Percentiles rank a stretch among this genome's conserved stretches.
Conservation (phyloP, 2,113 vertebrate species). For the Donacobius atricapilla region DNA sequence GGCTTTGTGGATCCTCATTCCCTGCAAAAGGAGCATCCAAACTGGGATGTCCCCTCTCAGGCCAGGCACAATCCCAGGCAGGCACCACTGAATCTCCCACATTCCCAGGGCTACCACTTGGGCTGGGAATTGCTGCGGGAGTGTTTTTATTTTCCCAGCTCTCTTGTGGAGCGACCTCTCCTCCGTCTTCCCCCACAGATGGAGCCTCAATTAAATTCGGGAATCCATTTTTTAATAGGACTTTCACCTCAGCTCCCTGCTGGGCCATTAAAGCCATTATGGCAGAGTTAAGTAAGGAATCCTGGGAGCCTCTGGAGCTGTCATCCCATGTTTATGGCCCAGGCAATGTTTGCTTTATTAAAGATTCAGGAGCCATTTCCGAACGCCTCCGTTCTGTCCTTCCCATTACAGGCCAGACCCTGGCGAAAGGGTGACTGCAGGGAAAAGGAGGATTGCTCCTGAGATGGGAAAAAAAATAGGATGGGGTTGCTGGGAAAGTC, state of each 20-base stretch:
- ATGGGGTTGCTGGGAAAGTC: background rate
- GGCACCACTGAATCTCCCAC: too few species aligned
- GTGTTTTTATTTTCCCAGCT: background rate
- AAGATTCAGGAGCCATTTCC: conserved; percentile 74
- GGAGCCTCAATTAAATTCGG: conserved; percentile 71
- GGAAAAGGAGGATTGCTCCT: background rate
- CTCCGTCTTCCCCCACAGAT: conserved; percentile 47
- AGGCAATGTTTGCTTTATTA: conserved; percentile 70
- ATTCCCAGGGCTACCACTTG: background rate
- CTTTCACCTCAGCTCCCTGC: conserved; percentile 71
- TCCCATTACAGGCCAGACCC: conserved; percentile 40
- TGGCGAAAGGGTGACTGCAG: background rate
- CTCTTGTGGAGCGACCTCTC: conserved; percentile 52
- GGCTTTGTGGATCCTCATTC: background rate
- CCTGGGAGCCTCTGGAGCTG: conserved; percentile 61
- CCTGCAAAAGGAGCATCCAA: background rate
- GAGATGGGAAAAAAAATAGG: background rate
- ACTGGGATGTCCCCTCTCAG: rapidly evolving
- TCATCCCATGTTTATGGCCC: conserved; percentile 69
- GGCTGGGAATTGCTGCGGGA: background rate
- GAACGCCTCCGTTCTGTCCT: conserved; percentile 7
- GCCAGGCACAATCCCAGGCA: too few species aligned
- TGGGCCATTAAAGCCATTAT: conserved; percentile 73
- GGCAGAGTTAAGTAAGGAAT: conserved; percentile 74
- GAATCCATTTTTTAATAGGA: conserved; percentile 74